Evolutionary conservation across 2,888 invertebrate genomes (phyloP).

Genomic region (Podotricha telesiphe): DNA sequence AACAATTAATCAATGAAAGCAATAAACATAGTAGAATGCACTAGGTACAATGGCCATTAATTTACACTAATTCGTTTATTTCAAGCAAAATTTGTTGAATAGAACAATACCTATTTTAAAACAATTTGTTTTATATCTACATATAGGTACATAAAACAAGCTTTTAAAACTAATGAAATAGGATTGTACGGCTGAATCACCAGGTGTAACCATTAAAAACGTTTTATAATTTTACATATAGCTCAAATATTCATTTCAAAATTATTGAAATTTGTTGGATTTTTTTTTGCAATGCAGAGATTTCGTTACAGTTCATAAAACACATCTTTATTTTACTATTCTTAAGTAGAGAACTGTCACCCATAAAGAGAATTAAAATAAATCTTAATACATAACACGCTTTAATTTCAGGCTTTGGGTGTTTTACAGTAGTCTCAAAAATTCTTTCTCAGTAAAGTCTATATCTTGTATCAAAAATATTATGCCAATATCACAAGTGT

Average conservation of each 20-base stretch:
- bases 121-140: neutral
- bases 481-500: neutral
- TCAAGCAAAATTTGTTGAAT: neutral
- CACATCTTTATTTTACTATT: too few relatives aligned
- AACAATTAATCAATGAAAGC: slow-evolving; percentile 2
- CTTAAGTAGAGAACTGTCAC: too few relatives aligned
- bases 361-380: too few relatives aligned
- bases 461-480: neutral
- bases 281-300: too few relatives aligned
- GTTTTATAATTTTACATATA: neutral
- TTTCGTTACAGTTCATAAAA: too few relatives aligned
- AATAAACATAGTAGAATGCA: neutral
- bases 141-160: neutral
- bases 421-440: too few relatives aligned
- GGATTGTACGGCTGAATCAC: neutral
- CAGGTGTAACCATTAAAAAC: neutral
- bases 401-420: too few relatives aligned
- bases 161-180: neutral
- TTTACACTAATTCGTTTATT: neutral
- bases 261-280: too few relatives aligned
- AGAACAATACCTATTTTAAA: slow-evolving; percentile 9
- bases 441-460: too few relatives aligned
- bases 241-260: neutral
- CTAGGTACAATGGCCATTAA: neutral
- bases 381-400: too few relatives aligned